phyloP scores from a whole-genome alignment of 2,888 invertebrate genomes.

The Apotomis capreana region DNA sequence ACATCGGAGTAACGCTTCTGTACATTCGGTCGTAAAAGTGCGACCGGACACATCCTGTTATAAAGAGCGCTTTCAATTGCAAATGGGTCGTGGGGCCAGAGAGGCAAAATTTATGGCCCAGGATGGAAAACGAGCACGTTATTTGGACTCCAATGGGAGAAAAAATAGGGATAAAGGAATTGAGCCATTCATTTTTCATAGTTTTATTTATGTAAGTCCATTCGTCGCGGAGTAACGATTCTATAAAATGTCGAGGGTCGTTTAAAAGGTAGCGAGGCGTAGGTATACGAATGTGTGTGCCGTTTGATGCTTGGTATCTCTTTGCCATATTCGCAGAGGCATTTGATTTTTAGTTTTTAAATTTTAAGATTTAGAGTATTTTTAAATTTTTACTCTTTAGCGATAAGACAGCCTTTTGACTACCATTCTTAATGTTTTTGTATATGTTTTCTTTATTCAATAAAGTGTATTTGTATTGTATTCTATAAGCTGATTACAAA shows the following conservation, averaged over 20 bases:
- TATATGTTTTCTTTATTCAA: no score
- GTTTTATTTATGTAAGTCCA: slow-evolving; percentile 75
- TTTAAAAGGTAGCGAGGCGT: slow-evolving; percentile 41
- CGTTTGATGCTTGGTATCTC: not conserved
- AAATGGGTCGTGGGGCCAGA: slow-evolving; percentile 74
- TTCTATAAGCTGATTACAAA: no score
- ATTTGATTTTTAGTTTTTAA: no score
- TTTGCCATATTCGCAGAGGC: not conserved
- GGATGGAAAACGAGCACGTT: slow-evolving; percentile 71
- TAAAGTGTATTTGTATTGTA: no score
- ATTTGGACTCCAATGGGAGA: slow-evolving; percentile 70
- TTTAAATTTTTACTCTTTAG: no score
- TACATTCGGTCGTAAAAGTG: slow-evolving; percentile 68
- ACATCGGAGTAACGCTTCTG: slow-evolving; percentile 7
- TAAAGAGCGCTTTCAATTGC: slow-evolving; percentile 81
- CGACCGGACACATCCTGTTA: slow-evolving; percentile 73
- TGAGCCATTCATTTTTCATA: slow-evolving; percentile 74
- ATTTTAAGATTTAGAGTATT: no score
- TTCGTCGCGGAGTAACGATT: slow-evolving; percentile 58
- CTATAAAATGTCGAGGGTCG: slow-evolving; percentile 59
- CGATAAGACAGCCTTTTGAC: no score
- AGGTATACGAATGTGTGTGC: not conserved
- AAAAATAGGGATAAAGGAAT: slow-evolving; percentile 73
- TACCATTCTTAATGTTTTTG: no score
- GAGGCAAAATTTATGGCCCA: slow-evolving; percentile 72